A percentile compares a stretch with the other conserved stretches of the same genome.
Conservation (phyloP, 2,888 invertebrate species). For the Tiliacea aurago region DNA sequence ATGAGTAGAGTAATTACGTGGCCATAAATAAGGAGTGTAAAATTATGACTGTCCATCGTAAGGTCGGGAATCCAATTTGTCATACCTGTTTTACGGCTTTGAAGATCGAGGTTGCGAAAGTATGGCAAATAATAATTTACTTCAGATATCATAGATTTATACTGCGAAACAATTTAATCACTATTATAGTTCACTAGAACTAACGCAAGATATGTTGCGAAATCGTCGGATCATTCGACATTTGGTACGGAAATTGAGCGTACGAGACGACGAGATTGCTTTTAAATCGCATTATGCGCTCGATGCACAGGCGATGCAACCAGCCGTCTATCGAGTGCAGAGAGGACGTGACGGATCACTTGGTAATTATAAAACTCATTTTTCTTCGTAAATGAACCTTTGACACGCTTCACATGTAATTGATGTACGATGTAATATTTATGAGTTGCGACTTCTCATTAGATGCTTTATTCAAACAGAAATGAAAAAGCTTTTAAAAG, state of each 20-base stretch:
- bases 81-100: conserved; percentile 13
- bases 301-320: conserved; percentile 72
- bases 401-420: conserved; percentile 57
- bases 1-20: conserved; percentile 36
- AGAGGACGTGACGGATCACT: conserved; percentile 61
- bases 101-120: conserved; percentile 25
- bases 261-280: conserved; percentile 83
- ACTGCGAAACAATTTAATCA: conserved; percentile 34
- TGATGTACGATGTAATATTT: conserved; percentile 50
- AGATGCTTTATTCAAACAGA: conserved; percentile 16
- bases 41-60: conserved; percentile 24
- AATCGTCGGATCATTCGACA: conserved; percentile 73
- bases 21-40: conserved; percentile 33
- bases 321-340: conserved; percentile 65
- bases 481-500: conserved; percentile 17
- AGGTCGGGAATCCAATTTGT: conserved; percentile 12
- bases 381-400: conserved; percentile 58
- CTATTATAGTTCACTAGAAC: conserved; percentile 43
- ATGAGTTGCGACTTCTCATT: conserved; percentile 45
- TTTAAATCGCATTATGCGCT: conserved; percentile 86
- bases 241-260: conserved; percentile 86
- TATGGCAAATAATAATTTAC: conserved; percentile 8
- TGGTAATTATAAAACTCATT: conserved; percentile 70
- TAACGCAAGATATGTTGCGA: conserved; percentile 57
- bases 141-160: conserved; percentile 16